phyloP scores from a whole-genome alignment of 2,888 invertebrate genomes.

The Agrilus cyanescens region DNA sequence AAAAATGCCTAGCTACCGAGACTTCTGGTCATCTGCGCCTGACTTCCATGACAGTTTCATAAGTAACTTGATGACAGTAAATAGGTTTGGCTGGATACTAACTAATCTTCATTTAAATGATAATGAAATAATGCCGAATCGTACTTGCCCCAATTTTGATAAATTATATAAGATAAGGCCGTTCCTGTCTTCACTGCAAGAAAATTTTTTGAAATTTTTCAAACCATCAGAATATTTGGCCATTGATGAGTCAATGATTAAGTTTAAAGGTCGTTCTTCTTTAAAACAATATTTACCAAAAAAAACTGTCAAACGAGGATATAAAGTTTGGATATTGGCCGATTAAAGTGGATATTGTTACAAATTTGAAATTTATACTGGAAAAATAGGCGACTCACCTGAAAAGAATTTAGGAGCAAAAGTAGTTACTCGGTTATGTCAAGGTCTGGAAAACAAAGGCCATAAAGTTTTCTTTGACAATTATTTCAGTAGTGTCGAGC shows the following conservation, averaged over 20 bases:
- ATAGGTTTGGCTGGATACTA: slow-evolving; percentile 12
- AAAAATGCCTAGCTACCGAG: slow-evolving; percentile 15
- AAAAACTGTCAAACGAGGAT: slow-evolving; percentile 19
- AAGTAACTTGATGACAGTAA: slow-evolving; percentile 9
- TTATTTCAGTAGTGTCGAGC: slow-evolving; percentile 11
- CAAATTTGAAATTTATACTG: slow-evolving; percentile 22
- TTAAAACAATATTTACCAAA: slow-evolving; percentile 16
- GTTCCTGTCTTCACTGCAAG: slow-evolving; percentile 12
- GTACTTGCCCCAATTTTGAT: slow-evolving; percentile 12
- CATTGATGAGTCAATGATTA: slow-evolving; percentile 21
- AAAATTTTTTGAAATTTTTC: slow-evolving; percentile 12
- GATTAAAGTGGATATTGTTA: slow-evolving; percentile 17
- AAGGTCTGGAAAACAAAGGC: slow-evolving; percentile 6
- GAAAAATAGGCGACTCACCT: slow-evolving; percentile 19
- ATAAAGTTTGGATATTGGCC: slow-evolving; percentile 19
- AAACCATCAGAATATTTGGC: slow-evolving; percentile 10
- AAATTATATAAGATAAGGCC: slow-evolving; percentile 20
- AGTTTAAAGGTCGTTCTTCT: slow-evolving; percentile 18
- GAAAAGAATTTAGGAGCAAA: slow-evolving; percentile 17
- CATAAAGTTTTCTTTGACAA: slow-evolving; percentile 20
- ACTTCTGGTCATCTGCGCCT: slow-evolving; percentile 16
- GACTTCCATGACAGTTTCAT: slow-evolving; percentile 12
- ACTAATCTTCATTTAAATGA: slow-evolving; percentile 19
- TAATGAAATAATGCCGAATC: slow-evolving; percentile 12
- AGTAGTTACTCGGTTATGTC: slow-evolving; percentile 10